These are phyloP conservation scores for Leptocoma aspasia DNA, from an alignment of 2,113 vertebrate genomes.

Conservation along the genomic window DNA sequence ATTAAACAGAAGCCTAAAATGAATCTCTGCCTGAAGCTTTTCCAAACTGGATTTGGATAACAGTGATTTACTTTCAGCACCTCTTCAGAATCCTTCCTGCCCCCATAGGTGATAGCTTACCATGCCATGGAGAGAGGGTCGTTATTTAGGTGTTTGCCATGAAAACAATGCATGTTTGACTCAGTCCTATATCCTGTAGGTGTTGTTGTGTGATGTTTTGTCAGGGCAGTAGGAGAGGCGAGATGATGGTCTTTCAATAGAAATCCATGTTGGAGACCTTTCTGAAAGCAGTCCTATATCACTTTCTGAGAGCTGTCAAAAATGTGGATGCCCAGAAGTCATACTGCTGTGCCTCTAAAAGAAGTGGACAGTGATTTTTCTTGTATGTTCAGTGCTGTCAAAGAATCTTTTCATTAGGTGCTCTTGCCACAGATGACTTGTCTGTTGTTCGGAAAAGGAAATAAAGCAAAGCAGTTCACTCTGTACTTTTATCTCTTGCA, in stretches of 20 bases:
- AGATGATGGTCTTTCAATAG: not conserved
- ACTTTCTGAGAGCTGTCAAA: not conserved
- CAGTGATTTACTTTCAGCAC: not conserved
- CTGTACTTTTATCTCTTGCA: conserved; percentile 17
- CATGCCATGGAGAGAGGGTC: fast-evolving
- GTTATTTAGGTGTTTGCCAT: not conserved
- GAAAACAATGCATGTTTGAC: fast-evolving
- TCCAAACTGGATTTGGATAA: not conserved
- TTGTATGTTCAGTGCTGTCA: not conserved
- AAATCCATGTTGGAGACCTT: not conserved
- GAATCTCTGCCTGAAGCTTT: not conserved
- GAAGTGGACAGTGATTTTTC: not conserved
- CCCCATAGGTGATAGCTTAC: fast-evolving
- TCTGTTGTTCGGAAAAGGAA: not conserved
- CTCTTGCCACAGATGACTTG: not conserved
- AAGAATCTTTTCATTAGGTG: conserved; percentile 22
- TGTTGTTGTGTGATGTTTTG: not conserved
- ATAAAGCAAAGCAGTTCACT: conserved; percentile 29
- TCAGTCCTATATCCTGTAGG: fast-evolving
- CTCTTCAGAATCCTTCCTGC: not conserved
- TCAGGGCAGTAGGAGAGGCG: not conserved
- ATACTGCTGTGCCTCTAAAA: not conserved
- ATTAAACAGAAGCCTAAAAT: not conserved
- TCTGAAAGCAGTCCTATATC: not conserved
- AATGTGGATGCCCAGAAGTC: not conserved